Evolutionary conservation across 2,797 vertebrate genomes (phyloP), one percentile per base, ranked within the genome.

Genomic region (Vultur gryphus): DNA sequence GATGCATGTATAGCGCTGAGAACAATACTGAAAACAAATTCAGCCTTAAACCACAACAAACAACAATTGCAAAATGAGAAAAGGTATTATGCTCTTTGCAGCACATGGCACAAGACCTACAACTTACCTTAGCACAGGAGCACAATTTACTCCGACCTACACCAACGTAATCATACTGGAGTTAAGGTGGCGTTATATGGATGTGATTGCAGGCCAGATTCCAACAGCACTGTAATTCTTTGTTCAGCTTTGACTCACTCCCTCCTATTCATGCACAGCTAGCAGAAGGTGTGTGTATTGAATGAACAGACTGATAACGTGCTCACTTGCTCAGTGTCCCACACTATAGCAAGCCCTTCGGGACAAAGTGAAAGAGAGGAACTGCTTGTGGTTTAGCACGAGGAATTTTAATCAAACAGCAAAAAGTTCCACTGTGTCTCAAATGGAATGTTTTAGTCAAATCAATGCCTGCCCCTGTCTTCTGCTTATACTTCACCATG

Each of bases 371-470:
- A 75, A 80, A 49, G 57, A 69, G 51, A 88, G 58, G 76, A 91
- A 84, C 54, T 65, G 49, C 85, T 84, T 55, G 26, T 70, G 77
- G 59, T 70, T 92, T 82, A 92, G 84, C 70, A 73, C n/a, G 73
- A 77, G 64, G 83, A 95, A 91, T 94, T 95, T 93, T 84, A 84
- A 94, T 91, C 80, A 84, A 91, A 91, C 39, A 80, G 85, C 70
- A 87, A 55, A 86, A 95, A 94, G 66, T 95, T 96, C 51, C 67
- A 87, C 48, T 46, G 41, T 75, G 70, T 66, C 70, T 95, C 83
- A 88, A 87, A 89, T 39, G 13, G 73, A 79, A 52, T 95, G 76
- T 90, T 95, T 95, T 84, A 90, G 77, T 76, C 91, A 95, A 96
- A 90, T 94, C 89, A 72, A 59, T 93, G 83, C 62, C 62, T 72